phyloP scores from a whole-genome alignment of 2,797 vertebrate genomes.

The Miichthys miiuy region DNA sequence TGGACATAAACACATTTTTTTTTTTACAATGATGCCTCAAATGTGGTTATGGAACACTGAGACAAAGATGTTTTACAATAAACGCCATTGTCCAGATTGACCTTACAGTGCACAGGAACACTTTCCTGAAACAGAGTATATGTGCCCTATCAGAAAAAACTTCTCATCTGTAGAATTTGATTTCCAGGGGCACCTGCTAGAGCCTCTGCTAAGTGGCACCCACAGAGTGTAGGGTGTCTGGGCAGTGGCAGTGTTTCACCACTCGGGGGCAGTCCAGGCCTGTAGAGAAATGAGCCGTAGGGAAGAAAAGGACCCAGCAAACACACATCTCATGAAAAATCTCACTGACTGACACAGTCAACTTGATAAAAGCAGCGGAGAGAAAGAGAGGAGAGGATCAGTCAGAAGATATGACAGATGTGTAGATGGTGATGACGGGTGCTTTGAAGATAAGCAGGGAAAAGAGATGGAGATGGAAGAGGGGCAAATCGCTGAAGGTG shows the following conservation, averaged over 20 bases:
- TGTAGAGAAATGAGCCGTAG: neutral
- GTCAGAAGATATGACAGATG: slow-evolving; percentile 1
- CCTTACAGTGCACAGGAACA: no score
- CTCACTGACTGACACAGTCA: neutral
- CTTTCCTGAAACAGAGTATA: no score
- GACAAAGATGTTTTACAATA: no score
- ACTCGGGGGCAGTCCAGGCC: slow-evolving; percentile 51
- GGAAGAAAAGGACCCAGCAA: no score
- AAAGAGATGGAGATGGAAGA: slow-evolving; percentile 33
- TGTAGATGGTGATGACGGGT: slow-evolving; percentile 3
- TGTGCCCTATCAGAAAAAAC: no score
- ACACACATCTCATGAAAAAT: neutral
- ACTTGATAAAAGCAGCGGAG: neutral
- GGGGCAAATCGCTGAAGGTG: neutral
- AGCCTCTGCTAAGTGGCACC: neutral
- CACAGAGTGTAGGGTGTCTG: neutral
- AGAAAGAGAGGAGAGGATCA: neutral
- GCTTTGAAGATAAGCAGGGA: slow-evolving; percentile 14
- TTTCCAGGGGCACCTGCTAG: no score
- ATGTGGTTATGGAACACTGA: no score
- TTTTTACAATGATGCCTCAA: no score
- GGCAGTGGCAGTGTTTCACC: slow-evolving; percentile 22
- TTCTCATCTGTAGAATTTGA: no score
- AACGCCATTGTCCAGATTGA: no score
- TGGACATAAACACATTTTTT: no score